A percentile compares a stretch with the other conserved stretches of the same genome.
Evolutionary conservation across 2,888 invertebrate species (phyloP).

Genomic region (Crocallis elinguaria): DNA sequence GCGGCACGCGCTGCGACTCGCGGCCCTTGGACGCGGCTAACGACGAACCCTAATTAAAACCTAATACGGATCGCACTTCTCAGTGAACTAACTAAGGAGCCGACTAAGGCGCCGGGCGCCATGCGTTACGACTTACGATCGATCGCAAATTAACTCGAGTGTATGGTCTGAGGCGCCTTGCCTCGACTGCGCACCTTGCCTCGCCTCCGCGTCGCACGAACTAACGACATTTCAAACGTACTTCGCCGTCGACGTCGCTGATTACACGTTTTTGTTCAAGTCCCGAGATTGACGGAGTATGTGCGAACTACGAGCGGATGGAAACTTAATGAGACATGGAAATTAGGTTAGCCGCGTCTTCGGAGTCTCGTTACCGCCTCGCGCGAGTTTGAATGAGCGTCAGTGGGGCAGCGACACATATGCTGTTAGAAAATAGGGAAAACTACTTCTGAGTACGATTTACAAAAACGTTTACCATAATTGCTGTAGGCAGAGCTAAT

Average conservation of each 20-base stretch:
- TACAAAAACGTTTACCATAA: not conserved
- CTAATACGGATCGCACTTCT: constrained; percentile 29
- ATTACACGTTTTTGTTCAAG: constrained; percentile 27
- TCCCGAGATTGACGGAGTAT: constrained; percentile 11
- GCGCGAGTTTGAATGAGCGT: constrained; percentile 6
- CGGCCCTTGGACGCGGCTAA: not conserved
- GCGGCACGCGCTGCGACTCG: constrained; percentile 8
- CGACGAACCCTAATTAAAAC: constrained; percentile 41
- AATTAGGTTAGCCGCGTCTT: constrained; percentile 27
- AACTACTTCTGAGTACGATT: not conserved
- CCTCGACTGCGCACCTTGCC: not conserved
- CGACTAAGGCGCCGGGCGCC: not conserved
- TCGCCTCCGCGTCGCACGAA: not conserved
- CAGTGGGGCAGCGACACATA: constrained; percentile 5
- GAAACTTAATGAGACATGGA: constrained; percentile 32
- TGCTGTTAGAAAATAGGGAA: not conserved
- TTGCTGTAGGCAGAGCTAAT: not conserved
- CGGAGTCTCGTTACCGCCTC: not conserved
- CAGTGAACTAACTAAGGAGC: not conserved
- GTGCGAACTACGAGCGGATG: constrained; percentile 24
- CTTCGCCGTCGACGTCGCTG: constrained; percentile 5
- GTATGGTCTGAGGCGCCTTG: not conserved
- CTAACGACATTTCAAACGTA: constrained; percentile 16
- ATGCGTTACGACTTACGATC: not conserved
- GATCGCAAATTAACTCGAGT: constrained; percentile 1